Conservation (phyloP, 2,113 vertebrate species). For the Pithys albifrons region DNA sequence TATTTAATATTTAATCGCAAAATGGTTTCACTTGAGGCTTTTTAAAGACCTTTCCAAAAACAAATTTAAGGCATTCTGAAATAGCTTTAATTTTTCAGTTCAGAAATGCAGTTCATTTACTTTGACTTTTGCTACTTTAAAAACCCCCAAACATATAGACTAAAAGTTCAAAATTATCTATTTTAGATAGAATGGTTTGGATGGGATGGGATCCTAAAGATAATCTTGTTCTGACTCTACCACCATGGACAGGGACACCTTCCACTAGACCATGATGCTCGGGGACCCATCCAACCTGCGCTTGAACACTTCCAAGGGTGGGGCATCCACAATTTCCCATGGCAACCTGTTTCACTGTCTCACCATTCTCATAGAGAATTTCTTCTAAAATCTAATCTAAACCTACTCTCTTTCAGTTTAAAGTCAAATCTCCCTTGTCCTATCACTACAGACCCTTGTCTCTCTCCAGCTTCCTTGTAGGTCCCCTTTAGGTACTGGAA, state of each 20-base stretch:
- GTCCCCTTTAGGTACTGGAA: background rate
- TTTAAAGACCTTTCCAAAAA: background rate
- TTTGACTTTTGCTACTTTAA: background rate
- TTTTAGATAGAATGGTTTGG: background rate
- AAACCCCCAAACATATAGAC: background rate
- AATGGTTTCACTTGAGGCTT: background rate
- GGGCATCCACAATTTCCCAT: background rate
- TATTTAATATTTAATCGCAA: background rate
- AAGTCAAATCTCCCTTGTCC: background rate
- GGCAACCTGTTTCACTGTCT: background rate
- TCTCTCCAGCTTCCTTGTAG: background rate
- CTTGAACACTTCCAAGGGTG: background rate
- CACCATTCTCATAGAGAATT: background rate
- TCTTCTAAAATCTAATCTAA: background rate
- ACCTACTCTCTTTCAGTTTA: background rate
- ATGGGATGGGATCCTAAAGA: background rate
- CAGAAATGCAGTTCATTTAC: background rate
- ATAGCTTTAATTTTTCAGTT: background rate
- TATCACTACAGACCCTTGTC: background rate
- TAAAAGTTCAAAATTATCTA: background rate
- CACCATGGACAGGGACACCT: background rate
- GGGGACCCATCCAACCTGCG: background rate
- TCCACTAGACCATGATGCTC: background rate
- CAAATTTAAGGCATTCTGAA: background rate
- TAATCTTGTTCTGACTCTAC: background rate